Percentiles rank a stretch among this genome's conserved stretches.
These are phyloP conservation scores for Antheraea assamensis DNA, from an alignment of 2,888 invertebrate genomes.

Conservation along the genomic window DNA sequence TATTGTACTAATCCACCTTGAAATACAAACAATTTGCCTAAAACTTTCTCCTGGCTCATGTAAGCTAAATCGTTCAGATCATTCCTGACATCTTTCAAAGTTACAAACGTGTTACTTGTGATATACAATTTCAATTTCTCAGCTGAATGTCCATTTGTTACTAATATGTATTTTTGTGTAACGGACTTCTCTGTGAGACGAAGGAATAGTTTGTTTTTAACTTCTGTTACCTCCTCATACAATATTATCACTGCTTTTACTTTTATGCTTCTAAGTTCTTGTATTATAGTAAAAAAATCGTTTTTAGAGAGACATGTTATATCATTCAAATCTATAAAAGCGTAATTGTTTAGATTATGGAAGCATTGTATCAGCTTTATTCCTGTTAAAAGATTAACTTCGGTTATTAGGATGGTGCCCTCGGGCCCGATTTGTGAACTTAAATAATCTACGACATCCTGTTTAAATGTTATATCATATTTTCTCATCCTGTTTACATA, in stretches of 20 bases:
- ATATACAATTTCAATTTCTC: neutral
- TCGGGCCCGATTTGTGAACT: neutral
- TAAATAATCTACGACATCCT: slow-evolving; percentile 6
- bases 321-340: slow-evolving; percentile 14
- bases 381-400: slow-evolving; percentile 4
- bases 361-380: slow-evolving; percentile 4
- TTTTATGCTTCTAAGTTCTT: slow-evolving; percentile 9
- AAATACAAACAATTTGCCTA: neutral
- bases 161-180: slow-evolving; percentile 5
- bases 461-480: neutral
- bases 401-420: neutral
- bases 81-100: neutral
- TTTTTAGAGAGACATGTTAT: neutral
- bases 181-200: neutral
- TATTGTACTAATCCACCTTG: neutral
- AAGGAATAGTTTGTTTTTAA: neutral
- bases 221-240: slow-evolving; percentile 3
- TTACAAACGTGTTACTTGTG: neutral
- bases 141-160: neutral
- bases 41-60: slow-evolving; percentile 2
- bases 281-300: neutral
- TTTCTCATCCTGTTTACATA: slow-evolving; percentile 6
- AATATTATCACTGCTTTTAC: slow-evolving; percentile 12
- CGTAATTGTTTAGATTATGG: neutral
- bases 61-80: neutral